Conservation (phyloP, 2,888 invertebrate genomes). For the Drosophila atroscutellata region DNA sequence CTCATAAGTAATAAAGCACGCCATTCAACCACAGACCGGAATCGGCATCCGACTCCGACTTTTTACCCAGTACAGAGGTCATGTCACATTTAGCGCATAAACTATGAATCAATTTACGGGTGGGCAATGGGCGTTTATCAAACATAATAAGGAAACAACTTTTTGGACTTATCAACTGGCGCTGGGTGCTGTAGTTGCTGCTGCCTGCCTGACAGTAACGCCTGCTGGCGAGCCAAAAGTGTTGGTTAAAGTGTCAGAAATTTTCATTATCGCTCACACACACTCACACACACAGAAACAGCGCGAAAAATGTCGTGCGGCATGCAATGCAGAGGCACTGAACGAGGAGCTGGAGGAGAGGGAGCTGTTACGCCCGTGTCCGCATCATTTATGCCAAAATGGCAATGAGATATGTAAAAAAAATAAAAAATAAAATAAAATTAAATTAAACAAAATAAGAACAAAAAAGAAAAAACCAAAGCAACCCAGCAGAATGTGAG, state of each 20-base stretch:
- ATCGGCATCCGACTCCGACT: slow-evolving; percentile 43
- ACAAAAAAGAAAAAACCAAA: slow-evolving; percentile 24
- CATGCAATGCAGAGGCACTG: slow-evolving; percentile 70
- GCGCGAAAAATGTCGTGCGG: slow-evolving; percentile 76
- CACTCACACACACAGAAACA: slow-evolving; percentile 13
- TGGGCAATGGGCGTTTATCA: slow-evolving; percentile 75
- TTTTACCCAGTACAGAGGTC: slow-evolving; percentile 44
- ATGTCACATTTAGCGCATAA: slow-evolving; percentile 83
- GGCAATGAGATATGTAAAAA: slow-evolving; percentile 68
- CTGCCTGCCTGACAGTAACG: slow-evolving; percentile 58
- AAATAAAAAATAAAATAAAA: slow-evolving; percentile 40
- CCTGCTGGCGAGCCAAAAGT: slow-evolving; percentile 74
- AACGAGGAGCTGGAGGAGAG: slow-evolving; percentile 32
- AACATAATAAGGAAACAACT: slow-evolving; percentile 79
- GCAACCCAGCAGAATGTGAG: slow-evolving; percentile 28
- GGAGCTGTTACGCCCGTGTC: slow-evolving; percentile 65
- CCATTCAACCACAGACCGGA: slow-evolving; percentile 58
- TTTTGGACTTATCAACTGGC: slow-evolving; percentile 75
- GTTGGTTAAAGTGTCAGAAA: slow-evolving; percentile 80
- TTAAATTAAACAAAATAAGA: slow-evolving; percentile 34
- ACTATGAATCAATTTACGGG: slow-evolving; percentile 77
- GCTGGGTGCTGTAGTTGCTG: slow-evolving; percentile 38
- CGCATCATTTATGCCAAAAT: slow-evolving; percentile 80
- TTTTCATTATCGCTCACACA: slow-evolving; percentile 75
- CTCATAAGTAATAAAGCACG: slow-evolving; percentile 79